Base-by-base conservation (phyloP, 2,888 invertebrate genomes). In the Ophonus ardosiacus region DNA sequence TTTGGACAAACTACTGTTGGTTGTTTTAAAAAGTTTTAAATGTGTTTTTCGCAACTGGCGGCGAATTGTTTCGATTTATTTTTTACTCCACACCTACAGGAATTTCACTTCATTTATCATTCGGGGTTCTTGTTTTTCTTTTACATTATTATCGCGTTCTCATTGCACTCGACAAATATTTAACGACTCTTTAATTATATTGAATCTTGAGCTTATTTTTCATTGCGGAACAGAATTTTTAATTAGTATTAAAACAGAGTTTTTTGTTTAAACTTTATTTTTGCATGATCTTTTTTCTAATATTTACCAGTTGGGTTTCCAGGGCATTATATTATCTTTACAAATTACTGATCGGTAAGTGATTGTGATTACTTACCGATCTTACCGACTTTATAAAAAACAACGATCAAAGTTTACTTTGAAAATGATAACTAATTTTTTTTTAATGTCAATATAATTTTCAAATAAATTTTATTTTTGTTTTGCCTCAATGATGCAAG, bases 1-100 rank as follows among this genome's bases (percentile, higher is more conserved):
- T 82, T 82, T 82, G 57, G 17, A 81, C 56, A 81, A 81, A 81
- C 56, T 81, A 51, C 57, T n/a, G 15, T 71, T 17, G 82, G 82
- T 82, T 82, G 56, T 82, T 81, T 81, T 61, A 57, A 57, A 82
- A 82, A 82, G 61, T 82, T 82, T 82, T 82, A 74, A 82, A 82
- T 82, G 57, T 74, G 61, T 71, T 57, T 81, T 65, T 15, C 68
- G 17, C 80, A 80, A 80, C 38, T 61, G 21, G 6, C 8, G 38
- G 15, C 43, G 63, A 63, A 63, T 63, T 63, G 59, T 63, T 63
- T 51, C 81, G 18, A 65, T 81, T 81, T 65, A 81, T 74, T 74
- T 43, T 68, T 38, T 68, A 38, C 68, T 68, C 31, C 15, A 15
- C 68, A 13, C 63, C 68, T 24, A 68, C 24, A 68, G 31, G 68